Evolutionary conservation across 1,140 invertebrate species (phyloP).

Genomic region (Hermetia illucens): DNA sequence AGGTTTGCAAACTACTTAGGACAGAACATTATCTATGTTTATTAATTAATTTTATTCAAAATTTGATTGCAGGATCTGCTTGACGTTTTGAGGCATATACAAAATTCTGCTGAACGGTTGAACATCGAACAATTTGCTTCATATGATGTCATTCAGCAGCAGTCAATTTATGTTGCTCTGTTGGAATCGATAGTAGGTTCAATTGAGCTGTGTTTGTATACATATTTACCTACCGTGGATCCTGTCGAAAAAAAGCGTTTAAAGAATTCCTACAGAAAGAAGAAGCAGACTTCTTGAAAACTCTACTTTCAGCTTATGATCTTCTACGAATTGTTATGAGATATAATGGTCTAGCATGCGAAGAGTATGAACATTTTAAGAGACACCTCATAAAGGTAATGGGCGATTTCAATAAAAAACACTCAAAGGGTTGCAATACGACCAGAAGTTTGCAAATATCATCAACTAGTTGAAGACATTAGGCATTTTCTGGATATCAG

Average conservation of each 20-base stretch:
- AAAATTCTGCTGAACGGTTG: too few relatives aligned
- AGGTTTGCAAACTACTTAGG: too few relatives aligned
- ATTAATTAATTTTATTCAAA: too few relatives aligned
- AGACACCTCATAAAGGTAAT: too few relatives aligned
- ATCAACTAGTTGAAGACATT: conserved; percentile 28
- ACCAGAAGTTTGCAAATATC: conserved; percentile 38
- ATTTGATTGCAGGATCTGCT: too few relatives aligned
- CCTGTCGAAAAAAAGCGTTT: conserved; percentile 55
- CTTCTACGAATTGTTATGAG: conserved; percentile 24
- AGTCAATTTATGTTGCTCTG: conserved; percentile 2
- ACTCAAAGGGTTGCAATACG: conserved; percentile 37
- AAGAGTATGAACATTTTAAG: too few relatives aligned
- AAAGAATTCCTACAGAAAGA: conserved; percentile 50
- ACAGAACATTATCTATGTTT: too few relatives aligned
- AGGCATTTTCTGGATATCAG: conserved; percentile 21
- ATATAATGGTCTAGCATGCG: conserved; percentile 19
- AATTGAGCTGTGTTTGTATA: conserved; percentile 32
- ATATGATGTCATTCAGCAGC: too few relatives aligned
- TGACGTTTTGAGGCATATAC: too few relatives aligned
- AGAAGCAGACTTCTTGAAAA: conserved; percentile 34
- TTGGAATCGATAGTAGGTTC: conserved; percentile 18
- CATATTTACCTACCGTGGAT: conserved; percentile 46
- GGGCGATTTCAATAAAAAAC: too few relatives aligned
- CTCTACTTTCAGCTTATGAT: conserved; percentile 16
- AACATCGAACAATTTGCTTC: too few relatives aligned